Evolutionary conservation across 1,140 invertebrate species (phyloP), one percentile per base, ranked within the genome.

Genomic region (Drosophila ambigua): DNA sequence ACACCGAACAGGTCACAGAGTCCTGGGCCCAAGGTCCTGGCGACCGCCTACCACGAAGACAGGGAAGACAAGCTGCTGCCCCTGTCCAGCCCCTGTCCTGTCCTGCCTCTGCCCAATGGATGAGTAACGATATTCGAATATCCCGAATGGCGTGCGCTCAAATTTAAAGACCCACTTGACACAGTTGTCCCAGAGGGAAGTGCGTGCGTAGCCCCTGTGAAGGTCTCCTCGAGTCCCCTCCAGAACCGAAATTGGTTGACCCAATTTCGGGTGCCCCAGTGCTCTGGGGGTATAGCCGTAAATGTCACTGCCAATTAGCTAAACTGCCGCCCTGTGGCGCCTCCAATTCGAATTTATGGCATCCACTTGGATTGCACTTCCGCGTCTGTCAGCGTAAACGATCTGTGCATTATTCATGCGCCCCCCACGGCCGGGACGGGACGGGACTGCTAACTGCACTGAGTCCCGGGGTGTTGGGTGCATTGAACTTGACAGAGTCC

Each of bases 401-500:
- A 53, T 59, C 35, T 46, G 39, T 71, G 58, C 39, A 85, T 63
- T 73, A 57, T 81, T 60, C 43, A 75, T 67, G 11, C 45, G 26
- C 8, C 5, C 3, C 4, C 20, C 1, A 1, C 20, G 16, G 16
- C 20, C 20, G 15, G 54, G 48, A 6, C 2, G 1, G 16, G 16
- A 0, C 20, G 15, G 54, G 48, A 6, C 2, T 15, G 1, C 16
- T 8, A 20, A 5, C 9, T 41, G 35, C 59, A 39, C 20, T 13
- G 26, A 41, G 2, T 51, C 48, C 45, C 59, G 28, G 7, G 28
- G 28, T 31, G 28, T 31, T 50, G 44, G 48, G 75, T 87, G 75
- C 83, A 88, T 82, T 88, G 66, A 87, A 87, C 83, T 79, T 77
- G 79, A 51, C 58, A 67, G 46, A 45, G 31, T 2, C 3, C 31